Conservation (phyloP, 2,888 invertebrate genomes). For the Crepidodera aurea region DNA sequence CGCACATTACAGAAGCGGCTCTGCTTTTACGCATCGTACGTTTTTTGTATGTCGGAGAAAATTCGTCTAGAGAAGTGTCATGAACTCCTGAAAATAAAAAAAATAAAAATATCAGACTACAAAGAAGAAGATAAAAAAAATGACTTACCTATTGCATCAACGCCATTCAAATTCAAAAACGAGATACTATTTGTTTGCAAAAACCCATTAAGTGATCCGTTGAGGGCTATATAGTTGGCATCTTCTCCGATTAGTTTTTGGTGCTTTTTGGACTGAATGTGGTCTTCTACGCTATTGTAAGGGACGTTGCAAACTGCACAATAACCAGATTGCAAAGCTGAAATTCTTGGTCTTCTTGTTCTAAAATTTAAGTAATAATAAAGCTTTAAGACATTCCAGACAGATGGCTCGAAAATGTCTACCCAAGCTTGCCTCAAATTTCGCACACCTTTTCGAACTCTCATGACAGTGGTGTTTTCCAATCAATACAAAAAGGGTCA, state of each 20-base stretch:
- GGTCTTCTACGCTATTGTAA: conserved; percentile 74
- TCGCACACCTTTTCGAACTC: too few species aligned
- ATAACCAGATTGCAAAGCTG: conserved; percentile 67
- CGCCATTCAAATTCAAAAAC: conserved; percentile 70
- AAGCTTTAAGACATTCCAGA: too few species aligned
- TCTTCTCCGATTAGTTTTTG: conserved; percentile 76
- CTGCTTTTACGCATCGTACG: conserved; percentile 45
- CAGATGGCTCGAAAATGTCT: too few species aligned
- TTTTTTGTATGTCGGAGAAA: conserved; percentile 42
- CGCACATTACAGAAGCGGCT: conserved; percentile 42
- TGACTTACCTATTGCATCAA: conserved; percentile 57
- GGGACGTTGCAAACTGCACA: conserved; percentile 84
- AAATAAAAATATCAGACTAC: neutral
- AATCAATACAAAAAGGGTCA: too few species aligned
- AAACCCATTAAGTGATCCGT: conserved; percentile 68
- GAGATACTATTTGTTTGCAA: conserved; percentile 73
- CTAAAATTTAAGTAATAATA: conserved; percentile 22
- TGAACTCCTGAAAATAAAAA: conserved; percentile 41
- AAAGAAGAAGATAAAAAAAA: neutral
- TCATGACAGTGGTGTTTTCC: too few species aligned
- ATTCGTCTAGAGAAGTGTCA: conserved; percentile 42
- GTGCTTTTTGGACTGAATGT: conserved; percentile 78
- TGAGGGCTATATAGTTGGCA: conserved; percentile 77
- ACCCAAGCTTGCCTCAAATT: too few species aligned
- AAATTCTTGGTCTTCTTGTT: conserved; percentile 52